Percentiles rank a stretch among this genome's conserved stretches.
Evolutionary conservation across 2,888 invertebrate species (phyloP).

Genomic region (Trichacis sp.): DNA sequence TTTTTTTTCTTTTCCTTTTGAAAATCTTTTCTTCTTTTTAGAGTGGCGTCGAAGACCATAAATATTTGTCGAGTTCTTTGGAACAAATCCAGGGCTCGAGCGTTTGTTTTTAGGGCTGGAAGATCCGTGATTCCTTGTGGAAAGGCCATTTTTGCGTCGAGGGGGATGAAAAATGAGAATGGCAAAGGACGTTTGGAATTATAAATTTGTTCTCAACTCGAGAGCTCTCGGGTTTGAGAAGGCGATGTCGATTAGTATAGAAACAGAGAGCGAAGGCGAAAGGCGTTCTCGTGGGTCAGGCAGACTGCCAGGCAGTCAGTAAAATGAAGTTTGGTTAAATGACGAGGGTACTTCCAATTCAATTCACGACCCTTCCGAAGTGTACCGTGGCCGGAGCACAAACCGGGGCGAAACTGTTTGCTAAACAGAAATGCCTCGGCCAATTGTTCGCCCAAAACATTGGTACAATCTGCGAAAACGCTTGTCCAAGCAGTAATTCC

Average conservation of each 20-base stretch:
- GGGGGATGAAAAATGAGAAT: slow-evolving; percentile 1
- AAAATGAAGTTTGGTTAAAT: slow-evolving; percentile 21
- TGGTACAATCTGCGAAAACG: neutral
- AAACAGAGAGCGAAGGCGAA: slow-evolving; percentile 6
- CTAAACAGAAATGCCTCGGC: neutral
- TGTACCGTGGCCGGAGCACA: neutral
- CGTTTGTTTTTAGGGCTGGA: neutral
- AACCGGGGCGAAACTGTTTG: slow-evolving; percentile 12
- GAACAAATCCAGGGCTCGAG: neutral
- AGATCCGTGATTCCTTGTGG: neutral
- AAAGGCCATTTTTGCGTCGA: neutral
- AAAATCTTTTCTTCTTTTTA: neutral
- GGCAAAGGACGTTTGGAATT: slow-evolving; percentile 6
- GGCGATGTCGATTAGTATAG: slow-evolving; percentile 12
- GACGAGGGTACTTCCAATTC: slow-evolving; percentile 33
- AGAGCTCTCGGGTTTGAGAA: slow-evolving; percentile 1
- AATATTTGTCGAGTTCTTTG: slow-evolving; percentile 4
- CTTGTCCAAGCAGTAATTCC: too few relatives aligned
- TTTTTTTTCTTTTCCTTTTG: too few relatives aligned
- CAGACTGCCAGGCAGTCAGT: slow-evolving; percentile 23
- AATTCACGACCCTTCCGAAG: slow-evolving; percentile 30
- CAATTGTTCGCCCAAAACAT: slow-evolving; percentile 3
- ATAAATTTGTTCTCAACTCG: slow-evolving; percentile 13
- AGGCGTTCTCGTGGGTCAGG: slow-evolving; percentile 12
- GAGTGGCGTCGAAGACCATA: too few relatives aligned